A percentile compares a stretch with the other conserved stretches of the same genome.
Conservation (phyloP, 2,797 vertebrate genomes). For the Passerculus sandwichensis region DNA sequence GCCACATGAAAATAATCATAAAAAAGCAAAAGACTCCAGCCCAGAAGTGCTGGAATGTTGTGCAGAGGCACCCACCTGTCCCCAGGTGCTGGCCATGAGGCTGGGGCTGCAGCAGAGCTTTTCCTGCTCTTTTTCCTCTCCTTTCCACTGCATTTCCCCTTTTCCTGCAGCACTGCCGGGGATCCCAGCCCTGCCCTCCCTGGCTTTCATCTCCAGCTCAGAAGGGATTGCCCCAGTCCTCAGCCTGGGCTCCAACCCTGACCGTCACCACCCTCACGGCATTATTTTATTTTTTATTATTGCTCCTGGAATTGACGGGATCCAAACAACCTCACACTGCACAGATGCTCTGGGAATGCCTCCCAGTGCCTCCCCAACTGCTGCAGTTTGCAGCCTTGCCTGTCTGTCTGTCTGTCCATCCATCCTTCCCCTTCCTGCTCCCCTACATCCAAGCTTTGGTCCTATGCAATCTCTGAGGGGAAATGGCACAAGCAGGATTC, state of each 20-base stretch:
- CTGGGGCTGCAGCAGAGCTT: slow-evolving; percentile 1
- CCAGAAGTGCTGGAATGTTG: background rate
- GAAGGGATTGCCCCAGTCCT: background rate
- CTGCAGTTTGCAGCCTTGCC: background rate
- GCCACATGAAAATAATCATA: background rate
- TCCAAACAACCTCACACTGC: background rate
- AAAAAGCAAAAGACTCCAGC: background rate
- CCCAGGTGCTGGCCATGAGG: background rate
- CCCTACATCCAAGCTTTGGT: background rate
- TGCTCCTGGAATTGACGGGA: background rate
- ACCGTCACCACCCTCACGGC: background rate
- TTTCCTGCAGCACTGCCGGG: background rate
- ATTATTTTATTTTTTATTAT: background rate
- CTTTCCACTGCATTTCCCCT: background rate
- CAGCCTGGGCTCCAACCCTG: background rate
- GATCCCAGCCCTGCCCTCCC: background rate
- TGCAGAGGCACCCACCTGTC: background rate
- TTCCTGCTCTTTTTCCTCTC: background rate
- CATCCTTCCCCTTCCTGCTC: background rate
- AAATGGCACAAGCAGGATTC: rapidly evolving
- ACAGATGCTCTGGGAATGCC: background rate
- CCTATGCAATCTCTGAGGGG: background rate
- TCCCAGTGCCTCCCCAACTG: background rate
- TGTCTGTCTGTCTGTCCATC: background rate
- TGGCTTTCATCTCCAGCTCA: rapidly evolving